Base-by-base conservation (phyloP, 2,888 invertebrate species). In the Salticus scenicus region DNA sequence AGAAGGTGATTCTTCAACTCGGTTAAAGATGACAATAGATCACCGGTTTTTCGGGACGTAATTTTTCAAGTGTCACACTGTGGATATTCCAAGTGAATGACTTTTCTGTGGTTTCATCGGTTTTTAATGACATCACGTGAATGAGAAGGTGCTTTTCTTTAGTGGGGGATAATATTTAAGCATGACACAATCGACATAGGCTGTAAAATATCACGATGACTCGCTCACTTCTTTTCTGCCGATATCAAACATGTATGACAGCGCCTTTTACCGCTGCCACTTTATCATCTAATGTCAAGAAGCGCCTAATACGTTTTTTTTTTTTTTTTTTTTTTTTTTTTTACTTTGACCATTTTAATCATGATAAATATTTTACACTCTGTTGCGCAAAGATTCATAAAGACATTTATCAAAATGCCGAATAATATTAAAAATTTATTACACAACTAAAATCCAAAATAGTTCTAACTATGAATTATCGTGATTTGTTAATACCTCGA, bases 31-130 rank as follows among this genome's bases (percentile, higher is more conserved):
- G 83, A 83, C 83, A 83, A 83, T 83, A 83, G 76, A 83, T 83
- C 83, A 83, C 30, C 0, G 66, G 76, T 83, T 83, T 83, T 83
- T 83, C 83, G 76, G 76, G 71, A 66, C 76, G 76, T 83, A 83
- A 83, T 83, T 83, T 76, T 83, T 83, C 83, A 76, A 76, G 51
- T 83, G 83, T 83, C 83, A 71, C 33, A 30, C 31, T 17, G 66
- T 20, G 28, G 63, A 63, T 10, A 66, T 17, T 31, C 30, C 20
- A 24, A 66, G 31, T 20, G 66, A 66, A 66, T 28, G 72, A 73
- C 28, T 71, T 83, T 83, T 71, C 47, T 63, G 71, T 70, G 71
- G 83, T 76, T 37, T 71, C 83, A 83, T 83, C 76, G 76, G 83
- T 71, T 83, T 83, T 83, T 83, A 76, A 83, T 83, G 76, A 83